These are phyloP conservation scores for Odontophorus gujanensis DNA, from an alignment of 2,113 vertebrate genomes.

Conservation along the genomic window DNA sequence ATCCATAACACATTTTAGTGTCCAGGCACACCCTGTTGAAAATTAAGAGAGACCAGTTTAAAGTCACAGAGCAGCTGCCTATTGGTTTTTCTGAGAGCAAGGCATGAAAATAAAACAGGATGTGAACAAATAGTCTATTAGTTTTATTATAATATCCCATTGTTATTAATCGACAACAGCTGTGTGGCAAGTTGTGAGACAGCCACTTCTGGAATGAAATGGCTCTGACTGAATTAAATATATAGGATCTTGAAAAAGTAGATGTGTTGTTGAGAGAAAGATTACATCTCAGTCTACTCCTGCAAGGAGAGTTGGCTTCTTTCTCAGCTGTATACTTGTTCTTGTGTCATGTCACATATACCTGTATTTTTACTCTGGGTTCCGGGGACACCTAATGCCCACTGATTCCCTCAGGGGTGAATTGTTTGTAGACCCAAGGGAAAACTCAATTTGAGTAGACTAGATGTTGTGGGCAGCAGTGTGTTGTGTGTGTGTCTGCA, in stretches of 20 bases:
- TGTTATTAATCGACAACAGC: conserved; percentile 44
- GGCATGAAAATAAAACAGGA: conserved; percentile 3
- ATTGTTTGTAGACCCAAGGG: background rate
- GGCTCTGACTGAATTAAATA: background rate
- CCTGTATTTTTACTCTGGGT: background rate
- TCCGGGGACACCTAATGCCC: background rate
- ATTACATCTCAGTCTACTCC: background rate
- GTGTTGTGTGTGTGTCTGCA: background rate
- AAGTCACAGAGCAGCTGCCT: conserved; percentile 62
- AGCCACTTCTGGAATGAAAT: background rate
- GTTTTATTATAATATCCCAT: background rate
- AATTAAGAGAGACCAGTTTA: conserved; percentile 30
- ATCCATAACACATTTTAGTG: conserved; percentile 21
- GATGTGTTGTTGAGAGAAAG: background rate
- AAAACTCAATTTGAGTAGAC: background rate
- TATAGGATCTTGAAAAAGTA: background rate
- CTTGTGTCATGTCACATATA: background rate
- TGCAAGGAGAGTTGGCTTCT: background rate
- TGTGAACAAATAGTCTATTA: conserved; percentile 16
- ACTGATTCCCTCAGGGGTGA: background rate
- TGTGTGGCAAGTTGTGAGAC: conserved; percentile 16
- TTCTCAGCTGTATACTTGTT: background rate
- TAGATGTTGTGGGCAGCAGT: background rate
- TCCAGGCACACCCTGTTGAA: background rate
- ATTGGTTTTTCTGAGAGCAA: conserved; percentile 2